Conservation (phyloP, 2,888 invertebrate genomes). For the Brachyptera putata region DNA sequence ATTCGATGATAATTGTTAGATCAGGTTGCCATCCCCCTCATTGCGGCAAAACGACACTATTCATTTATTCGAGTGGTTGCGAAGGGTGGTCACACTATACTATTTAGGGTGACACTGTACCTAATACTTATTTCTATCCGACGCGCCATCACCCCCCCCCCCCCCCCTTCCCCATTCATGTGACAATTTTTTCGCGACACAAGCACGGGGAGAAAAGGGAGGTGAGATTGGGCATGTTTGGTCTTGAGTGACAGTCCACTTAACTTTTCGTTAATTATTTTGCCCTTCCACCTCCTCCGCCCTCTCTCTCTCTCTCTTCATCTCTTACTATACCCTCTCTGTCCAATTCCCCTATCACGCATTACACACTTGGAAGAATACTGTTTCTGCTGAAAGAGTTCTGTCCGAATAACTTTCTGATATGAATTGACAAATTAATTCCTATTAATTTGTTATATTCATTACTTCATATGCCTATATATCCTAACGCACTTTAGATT, state of each 20-base stretch:
- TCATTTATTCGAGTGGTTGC: slow-evolving; percentile 14
- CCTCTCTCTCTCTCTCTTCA: neutral
- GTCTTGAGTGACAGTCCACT: slow-evolving; percentile 16
- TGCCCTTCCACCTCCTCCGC: neutral
- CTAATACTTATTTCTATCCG: neutral
- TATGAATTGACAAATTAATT: too few species aligned
- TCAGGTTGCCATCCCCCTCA: too few species aligned
- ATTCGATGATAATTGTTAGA: too few species aligned
- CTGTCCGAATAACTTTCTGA: too few species aligned
- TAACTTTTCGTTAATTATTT: slow-evolving; percentile 23
- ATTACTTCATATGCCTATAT: too few species aligned
- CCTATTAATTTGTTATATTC: too few species aligned
- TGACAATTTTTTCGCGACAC: slow-evolving; percentile 7
- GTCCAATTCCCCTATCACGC: neutral
- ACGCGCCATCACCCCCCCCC: too few species aligned
- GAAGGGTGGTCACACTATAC: slow-evolving; percentile 1
- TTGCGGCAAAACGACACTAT: neutral
- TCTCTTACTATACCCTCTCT: neutral
- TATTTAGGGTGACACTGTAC: slow-evolving; percentile 5
- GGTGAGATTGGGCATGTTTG: slow-evolving; percentile 15
- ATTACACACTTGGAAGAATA: slow-evolving; percentile 3
- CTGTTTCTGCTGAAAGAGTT: neutral
- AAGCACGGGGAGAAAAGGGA: neutral
- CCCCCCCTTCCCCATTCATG: too few species aligned
- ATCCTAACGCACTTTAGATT: too few species aligned